A percentile compares a stretch with the other conserved stretches of the same genome.
Conservation (phyloP, 2,888 invertebrate species). For the Chironomus riparius region DNA sequence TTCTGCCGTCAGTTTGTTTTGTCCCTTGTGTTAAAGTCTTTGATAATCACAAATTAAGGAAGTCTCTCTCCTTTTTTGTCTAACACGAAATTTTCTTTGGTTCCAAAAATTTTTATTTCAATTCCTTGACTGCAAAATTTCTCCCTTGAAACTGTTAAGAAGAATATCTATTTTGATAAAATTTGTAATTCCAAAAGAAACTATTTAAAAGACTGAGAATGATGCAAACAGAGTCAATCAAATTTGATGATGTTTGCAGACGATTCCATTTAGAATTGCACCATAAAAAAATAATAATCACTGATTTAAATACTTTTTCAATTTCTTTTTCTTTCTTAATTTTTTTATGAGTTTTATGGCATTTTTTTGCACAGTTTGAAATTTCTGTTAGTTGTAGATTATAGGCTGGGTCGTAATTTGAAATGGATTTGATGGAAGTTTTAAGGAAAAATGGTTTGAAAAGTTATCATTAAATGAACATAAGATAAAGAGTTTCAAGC, state of each 20-base stretch:
- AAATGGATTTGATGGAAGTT: no score
- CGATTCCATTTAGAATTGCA: no score
- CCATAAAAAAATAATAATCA: no score
- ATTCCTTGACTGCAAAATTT: background rate
- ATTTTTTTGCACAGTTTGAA: no score
- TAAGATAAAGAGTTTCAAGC: no score
- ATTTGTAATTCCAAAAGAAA: conserved; percentile 9
- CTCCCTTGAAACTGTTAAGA: background rate
- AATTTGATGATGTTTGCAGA: no score
- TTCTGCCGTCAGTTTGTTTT: background rate
- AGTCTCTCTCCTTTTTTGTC: background rate
- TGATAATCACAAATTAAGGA: background rate
- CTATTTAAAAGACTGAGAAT: no score
- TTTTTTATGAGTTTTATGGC: background rate
- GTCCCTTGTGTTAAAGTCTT: background rate
- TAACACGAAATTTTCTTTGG: background rate
- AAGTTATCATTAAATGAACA: no score
- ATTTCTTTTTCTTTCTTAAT: background rate
- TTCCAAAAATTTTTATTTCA: background rate
- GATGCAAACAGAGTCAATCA: no score
- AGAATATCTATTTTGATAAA: conserved; percentile 16
- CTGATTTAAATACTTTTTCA: background rate
- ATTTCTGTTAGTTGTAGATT: no score
- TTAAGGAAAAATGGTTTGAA: no score
- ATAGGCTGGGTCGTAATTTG: no score